Evolutionary conservation across 2,888 invertebrate genomes (phyloP).

Genomic region (Amblyjoppa fuscipennis): DNA sequence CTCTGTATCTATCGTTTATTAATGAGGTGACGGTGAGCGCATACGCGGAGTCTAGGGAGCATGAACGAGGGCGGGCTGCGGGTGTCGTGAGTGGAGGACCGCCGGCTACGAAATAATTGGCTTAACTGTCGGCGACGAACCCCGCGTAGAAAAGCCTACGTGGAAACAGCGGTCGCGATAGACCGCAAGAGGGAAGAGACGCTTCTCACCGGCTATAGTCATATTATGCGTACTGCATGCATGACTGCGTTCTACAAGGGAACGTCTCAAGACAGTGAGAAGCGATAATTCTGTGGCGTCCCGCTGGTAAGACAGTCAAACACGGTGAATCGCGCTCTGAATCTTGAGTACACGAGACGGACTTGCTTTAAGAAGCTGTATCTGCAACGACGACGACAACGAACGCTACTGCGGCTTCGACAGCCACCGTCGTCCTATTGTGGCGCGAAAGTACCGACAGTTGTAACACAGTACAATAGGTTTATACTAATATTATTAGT

Average conservation of each 20-base stretch:
- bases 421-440: no score
- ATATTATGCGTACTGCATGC: constrained; percentile 1
- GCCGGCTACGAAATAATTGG: constrained; percentile 40
- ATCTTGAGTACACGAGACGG: constrained; percentile 39
- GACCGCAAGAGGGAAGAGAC: constrained; percentile 5
- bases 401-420: background rate
- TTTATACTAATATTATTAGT: no score
- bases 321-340: constrained; percentile 35
- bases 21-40: constrained; percentile 29
- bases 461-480: no score
- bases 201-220: background rate
- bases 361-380: background rate
- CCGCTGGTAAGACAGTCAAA: constrained; percentile 43
- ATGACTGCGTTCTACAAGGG: background rate
- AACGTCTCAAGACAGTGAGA: constrained; percentile 31
- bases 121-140: constrained; percentile 27
- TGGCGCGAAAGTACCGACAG: no score
- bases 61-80: background rate
- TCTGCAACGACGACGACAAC: background rate
- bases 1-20: constrained; percentile 34
- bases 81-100: constrained; percentile 5
- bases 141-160: constrained; percentile 11
- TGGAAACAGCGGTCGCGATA: constrained; percentile 18
- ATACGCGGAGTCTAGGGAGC: background rate
- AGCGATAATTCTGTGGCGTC: constrained; percentile 51